These are phyloP conservation scores for Varanus salvator DNA, from an alignment of 2,113 vertebrate species.

Conservation along the genomic window DNA sequence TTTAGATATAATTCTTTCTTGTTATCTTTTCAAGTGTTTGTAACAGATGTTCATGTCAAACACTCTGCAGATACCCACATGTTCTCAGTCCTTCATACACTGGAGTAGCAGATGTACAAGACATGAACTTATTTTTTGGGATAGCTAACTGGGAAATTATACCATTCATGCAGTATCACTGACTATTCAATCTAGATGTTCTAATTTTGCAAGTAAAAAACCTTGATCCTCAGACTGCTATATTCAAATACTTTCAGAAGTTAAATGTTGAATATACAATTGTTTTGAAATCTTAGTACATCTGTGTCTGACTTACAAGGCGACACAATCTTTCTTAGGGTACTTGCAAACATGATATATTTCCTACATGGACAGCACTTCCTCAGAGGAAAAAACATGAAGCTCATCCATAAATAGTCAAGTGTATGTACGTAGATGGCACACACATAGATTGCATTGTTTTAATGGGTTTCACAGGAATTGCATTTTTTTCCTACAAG, in stretches of 20 bases:
- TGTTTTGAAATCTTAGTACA: background rate
- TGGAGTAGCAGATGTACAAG: constrained; percentile 62
- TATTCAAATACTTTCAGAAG: background rate
- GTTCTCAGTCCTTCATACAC: constrained; percentile 61
- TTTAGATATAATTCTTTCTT: constrained; percentile 46
- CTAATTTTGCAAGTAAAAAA: constrained; percentile 66
- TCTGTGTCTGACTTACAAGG: background rate
- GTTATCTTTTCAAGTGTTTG: constrained; percentile 66
- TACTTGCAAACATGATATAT: background rate
- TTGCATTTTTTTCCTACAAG: background rate
- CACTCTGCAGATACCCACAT: constrained; percentile 68
- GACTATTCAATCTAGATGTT: constrained; percentile 33
- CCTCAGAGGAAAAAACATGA: background rate
- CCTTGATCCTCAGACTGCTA: constrained; percentile 53
- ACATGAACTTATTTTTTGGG: constrained; percentile 61
- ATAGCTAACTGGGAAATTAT: constrained; percentile 66
- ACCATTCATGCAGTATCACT: constrained; percentile 62
- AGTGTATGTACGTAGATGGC: background rate
- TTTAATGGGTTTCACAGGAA: background rate
- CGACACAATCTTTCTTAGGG: background rate
- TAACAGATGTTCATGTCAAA: constrained; percentile 73
- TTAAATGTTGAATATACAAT: background rate
- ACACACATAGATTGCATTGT: background rate
- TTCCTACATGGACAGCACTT: background rate
- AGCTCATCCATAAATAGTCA: background rate